Evolutionary conservation across 2,797 vertebrate genomes (phyloP), one percentile per base, ranked within the genome.

Genomic region (Parauchenoglanis ngamensis): DNA sequence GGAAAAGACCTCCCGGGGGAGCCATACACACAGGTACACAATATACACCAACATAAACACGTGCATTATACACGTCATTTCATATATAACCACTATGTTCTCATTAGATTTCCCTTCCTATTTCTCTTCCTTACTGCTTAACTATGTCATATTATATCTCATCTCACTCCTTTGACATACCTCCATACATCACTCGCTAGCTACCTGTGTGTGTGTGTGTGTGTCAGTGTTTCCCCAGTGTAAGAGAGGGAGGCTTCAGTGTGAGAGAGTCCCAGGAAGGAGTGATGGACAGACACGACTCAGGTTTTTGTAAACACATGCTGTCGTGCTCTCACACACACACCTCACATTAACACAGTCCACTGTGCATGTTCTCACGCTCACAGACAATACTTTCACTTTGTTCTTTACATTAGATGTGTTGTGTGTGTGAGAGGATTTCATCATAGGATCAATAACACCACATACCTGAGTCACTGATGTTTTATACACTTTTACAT

Each of bases 241-340:
- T 87, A 98, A 98, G 94, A 98, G 93, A 90, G 93, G 89, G 35
- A 96, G 93, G 89, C 78, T 99, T 61, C 94, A 93, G 17, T 98
- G 95, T 81, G 97, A 99, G 94, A 96, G 91, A 91, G 95, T 98
- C 11, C 98, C 98, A 1, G 97, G 97, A 85, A 95, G 97, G 92
- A 94, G 81, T 76, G 97, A 99, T 70, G 98, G 98, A 89, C 98
- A 99, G 93, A 99, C 98, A 1, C 95, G 96, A 85, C 97, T 99
- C 1, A 96, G 91, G 89, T 96, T 99, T 90, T 96, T 96, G 90
- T 98, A 94, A 95, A 19, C 28, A 21, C 1, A 17, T 49, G 31
- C 57, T 11, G 19, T 23, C 10, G 0, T n/a, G 73, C 15, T 56
- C 28, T 57, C 63, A 17, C 28, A 61, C 35, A 46, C 59, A 6